Percentiles rank a stretch among this genome's conserved stretches.
These are phyloP conservation scores for Caiman crocodilus DNA, from an alignment of 2,797 vertebrate species.

Conservation along the genomic window DNA sequence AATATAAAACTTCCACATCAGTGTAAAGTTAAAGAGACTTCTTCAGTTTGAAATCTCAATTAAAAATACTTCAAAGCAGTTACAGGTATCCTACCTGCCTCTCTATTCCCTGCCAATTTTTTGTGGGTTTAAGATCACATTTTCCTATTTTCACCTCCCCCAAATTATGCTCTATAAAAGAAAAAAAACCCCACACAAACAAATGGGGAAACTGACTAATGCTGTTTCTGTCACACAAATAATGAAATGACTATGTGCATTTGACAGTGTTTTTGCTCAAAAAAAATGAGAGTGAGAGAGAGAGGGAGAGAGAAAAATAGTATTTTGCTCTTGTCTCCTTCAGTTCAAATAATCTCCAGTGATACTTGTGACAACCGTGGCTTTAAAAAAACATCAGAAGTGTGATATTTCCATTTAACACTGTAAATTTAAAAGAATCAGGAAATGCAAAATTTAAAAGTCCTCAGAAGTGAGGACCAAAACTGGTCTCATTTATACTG, in stretches of 20 bases:
- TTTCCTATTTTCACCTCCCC: slow-evolving; percentile 63
- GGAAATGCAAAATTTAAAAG: background rate
- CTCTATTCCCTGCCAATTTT: background rate
- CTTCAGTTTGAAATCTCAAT: too few relatives aligned
- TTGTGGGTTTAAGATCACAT: slow-evolving; percentile 16
- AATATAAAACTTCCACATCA: background rate
- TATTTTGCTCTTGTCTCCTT: background rate
- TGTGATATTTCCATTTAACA: slow-evolving; percentile 6
- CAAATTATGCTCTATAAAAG: slow-evolving; percentile 34
- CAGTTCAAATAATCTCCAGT: slow-evolving; percentile 10
- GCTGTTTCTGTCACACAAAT: slow-evolving; percentile 10
- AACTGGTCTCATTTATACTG: background rate
- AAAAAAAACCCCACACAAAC: slow-evolving; percentile 38
- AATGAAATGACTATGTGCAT: slow-evolving; percentile 47
- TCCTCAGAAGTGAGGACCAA: background rate
- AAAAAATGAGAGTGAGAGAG: background rate
- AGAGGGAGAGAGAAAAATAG: slow-evolving; percentile 14
- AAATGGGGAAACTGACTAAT: slow-evolving; percentile 69
- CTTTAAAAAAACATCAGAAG: background rate
- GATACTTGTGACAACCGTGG: background rate
- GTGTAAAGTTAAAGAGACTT: background rate
- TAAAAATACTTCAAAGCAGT: background rate
- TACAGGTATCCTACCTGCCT: background rate
- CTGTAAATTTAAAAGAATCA: too few relatives aligned
- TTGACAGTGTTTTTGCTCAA: slow-evolving; percentile 42